Base-by-base conservation (phyloP, 2,797 vertebrate species). In the Spondyliosoma cantharus region DNA sequence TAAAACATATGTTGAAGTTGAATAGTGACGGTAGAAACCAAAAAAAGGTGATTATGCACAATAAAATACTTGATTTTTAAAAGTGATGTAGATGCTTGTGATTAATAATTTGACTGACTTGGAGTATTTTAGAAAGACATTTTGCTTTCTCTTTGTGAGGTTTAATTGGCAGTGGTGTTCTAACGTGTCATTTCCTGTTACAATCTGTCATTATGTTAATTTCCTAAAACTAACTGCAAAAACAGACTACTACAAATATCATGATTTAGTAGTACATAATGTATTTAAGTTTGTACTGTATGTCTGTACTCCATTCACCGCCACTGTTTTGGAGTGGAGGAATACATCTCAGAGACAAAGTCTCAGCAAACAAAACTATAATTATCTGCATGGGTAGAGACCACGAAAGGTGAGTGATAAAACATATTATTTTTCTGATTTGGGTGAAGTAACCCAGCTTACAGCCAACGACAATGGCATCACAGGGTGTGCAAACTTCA, bases 271-370 rank as follows among this genome's bases (percentile, higher is more conserved):
- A n/a, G 32, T 13, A 46, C n/a, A 29, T 45, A 42, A 2, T 59
- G 19, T 16, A 13, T 42, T 6, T 22, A 12, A 12, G 29, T 32
- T 32, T 32, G 6, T 32, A 73, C 58, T 22, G 14, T 71, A 14
- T 22, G 20, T 20, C 27, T 70, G 14, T n/a, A 19, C 16, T 60
- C 20, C 14, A 12, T 66, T 69, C 58, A 45, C 57, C 75, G 71
- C 25, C 45, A 53, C 59, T 59, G 5, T 70, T 75, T 83, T 69
- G 50, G 29, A 52, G 54, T 32, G 32, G 13, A 80, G 29, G 73
- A 29, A 76, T 74, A 74, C 73, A 81, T 85, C 53, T 74, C 24
- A 42, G 25, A 68, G 43, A 60, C 48, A 59, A 48, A 71, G 69
- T 45, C 50, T 27, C 59, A 16, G 32, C n/a, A 25, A 71, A 64